These are phyloP conservation scores for Apamea epomidion DNA, from an alignment of 2,888 invertebrate genomes.

Conservation along the genomic window DNA sequence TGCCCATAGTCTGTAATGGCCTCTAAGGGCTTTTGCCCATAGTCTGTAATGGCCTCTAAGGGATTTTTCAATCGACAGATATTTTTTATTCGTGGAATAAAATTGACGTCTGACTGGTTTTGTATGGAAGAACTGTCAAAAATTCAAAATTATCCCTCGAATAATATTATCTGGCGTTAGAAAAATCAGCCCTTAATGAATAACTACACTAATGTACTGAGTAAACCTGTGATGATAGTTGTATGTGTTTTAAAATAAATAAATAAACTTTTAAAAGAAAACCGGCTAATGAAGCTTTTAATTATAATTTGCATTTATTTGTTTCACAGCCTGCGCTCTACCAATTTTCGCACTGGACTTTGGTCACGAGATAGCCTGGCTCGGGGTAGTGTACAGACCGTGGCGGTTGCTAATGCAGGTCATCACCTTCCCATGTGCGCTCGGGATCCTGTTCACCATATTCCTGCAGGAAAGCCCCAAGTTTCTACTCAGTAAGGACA, in stretches of 20 bases:
- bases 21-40: neutral
- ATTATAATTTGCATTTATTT: neutral
- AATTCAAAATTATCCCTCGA: too few species aligned
- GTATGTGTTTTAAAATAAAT: too few species aligned
- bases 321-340: slow-evolving; percentile 77
- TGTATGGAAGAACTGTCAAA: too few species aligned
- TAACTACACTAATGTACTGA: too few species aligned
- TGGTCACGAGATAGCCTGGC: slow-evolving; percentile 77
- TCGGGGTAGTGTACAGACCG: slow-evolving; percentile 91
- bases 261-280: neutral
- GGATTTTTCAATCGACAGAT: too few species aligned
- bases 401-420: slow-evolving; percentile 94
- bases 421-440: slow-evolving; percentile 91
- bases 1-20: neutral
- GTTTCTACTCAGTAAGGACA: slow-evolving; percentile 92
- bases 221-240: too few species aligned
- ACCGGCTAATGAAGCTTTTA: too few species aligned
- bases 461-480: slow-evolving; percentile 94
- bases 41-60: neutral
- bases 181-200: too few species aligned
- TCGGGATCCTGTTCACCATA: slow-evolving; percentile 90
- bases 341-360: slow-evolving; percentile 79
- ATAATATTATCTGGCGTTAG: too few species aligned
- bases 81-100: too few species aligned
- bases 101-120: too few species aligned